phyloP scores from a whole-genome alignment of 2,797 vertebrate species.

The Eulemur mongoz region DNA sequence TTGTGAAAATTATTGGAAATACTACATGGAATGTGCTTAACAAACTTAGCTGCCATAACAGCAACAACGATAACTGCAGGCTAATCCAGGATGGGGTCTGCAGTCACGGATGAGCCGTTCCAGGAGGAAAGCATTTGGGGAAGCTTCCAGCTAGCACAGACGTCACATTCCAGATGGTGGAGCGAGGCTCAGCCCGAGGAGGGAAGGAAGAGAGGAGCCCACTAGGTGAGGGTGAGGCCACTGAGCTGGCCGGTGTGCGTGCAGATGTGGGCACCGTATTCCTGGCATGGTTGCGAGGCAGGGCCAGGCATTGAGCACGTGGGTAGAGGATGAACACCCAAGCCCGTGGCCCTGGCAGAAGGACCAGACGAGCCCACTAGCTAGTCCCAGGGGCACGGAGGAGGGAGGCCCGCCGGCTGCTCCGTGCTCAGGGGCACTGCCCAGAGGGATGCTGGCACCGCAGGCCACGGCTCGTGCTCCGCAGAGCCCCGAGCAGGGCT shows the following conservation, averaged over 20 bases:
- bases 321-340: neutral
- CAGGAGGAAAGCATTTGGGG: neutral
- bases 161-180: too few relatives aligned
- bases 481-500: neutral
- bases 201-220: too few relatives aligned
- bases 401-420: accelerated
- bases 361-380: accelerated
- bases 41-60: neutral
- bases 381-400: neutral
- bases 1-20: neutral
- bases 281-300: too few relatives aligned
- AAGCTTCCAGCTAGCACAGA: neutral
- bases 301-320: neutral
- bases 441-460: accelerated
- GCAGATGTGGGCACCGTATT: too few relatives aligned
- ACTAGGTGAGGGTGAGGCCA: accelerated
- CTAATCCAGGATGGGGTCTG: neutral
- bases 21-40: neutral
- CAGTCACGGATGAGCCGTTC: neutral
- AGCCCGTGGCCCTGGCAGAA: neutral
- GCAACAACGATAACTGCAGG: neutral
- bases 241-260: accelerated
- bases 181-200: too few relatives aligned
- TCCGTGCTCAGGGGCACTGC: neutral
- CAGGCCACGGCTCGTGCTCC: accelerated